Percentiles rank a stretch among this genome's conserved stretches.
Evolutionary conservation across 2,113 vertebrate species (phyloP).

Genomic region (Ailurus styani): DNA sequence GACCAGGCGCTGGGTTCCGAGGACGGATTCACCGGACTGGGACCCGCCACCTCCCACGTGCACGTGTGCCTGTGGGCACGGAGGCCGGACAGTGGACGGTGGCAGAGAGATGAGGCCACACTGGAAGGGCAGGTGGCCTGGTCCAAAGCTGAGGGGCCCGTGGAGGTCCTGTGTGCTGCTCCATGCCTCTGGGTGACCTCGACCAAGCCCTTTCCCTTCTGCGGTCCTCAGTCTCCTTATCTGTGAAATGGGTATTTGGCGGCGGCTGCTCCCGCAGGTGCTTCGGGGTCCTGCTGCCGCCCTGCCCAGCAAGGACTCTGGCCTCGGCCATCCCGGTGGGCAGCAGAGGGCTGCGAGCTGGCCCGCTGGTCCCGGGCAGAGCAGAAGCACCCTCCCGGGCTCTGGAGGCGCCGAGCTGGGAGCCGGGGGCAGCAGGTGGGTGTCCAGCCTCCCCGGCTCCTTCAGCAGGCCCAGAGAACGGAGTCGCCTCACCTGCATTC

Average conservation of each 20-base stretch:
- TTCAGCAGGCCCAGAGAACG: not conserved
- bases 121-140: not conserved
- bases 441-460: too few species aligned
- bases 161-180: not conserved
- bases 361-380: not conserved
- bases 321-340: not conserved
- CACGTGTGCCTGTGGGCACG: not conserved
- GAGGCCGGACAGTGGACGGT: not conserved
- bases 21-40: not conserved
- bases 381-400: not conserved
- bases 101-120: not conserved
- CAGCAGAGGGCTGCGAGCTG: not conserved
- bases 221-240: not conserved
- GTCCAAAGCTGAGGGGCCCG: not conserved
- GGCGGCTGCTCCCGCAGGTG: not conserved
- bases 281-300: not conserved
- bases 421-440: not conserved
- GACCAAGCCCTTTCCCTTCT: not conserved
- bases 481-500: not conserved
- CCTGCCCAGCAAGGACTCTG: not conserved
- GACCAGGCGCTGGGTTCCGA: not conserved
- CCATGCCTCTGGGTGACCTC: not conserved
- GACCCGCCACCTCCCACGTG: not conserved
- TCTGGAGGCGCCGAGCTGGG: not conserved
- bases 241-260: not conserved